phyloP scores from a whole-genome alignment of 2,888 invertebrate species.

The Listrodromus nycthemerus region DNA sequence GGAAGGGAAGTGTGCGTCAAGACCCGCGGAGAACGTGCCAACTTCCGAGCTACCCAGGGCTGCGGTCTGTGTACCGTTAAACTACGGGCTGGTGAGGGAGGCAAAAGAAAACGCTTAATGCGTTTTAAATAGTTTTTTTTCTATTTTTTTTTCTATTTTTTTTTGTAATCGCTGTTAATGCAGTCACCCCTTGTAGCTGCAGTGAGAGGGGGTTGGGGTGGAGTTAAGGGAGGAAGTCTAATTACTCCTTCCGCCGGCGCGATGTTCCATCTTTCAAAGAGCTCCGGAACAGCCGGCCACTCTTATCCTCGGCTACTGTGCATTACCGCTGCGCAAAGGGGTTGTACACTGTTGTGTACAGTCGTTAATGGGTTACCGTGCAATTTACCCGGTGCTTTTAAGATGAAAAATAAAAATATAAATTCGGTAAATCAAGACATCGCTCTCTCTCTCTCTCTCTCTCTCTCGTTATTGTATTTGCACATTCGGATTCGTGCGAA shows the following conservation, averaged over 20 bases:
- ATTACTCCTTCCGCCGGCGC: slow-evolving; percentile 59
- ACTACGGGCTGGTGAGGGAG: slow-evolving; percentile 29
- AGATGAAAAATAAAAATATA: neutral
- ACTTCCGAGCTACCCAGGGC: slow-evolving; percentile 6
- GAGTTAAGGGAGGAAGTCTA: slow-evolving; percentile 52
- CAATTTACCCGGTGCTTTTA: neutral
- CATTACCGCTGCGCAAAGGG: neutral
- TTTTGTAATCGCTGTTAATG: slow-evolving; percentile 65
- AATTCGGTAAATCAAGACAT: neutral
- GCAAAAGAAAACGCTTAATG: slow-evolving; percentile 61
- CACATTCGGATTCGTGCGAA: neutral
- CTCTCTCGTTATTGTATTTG: neutral
- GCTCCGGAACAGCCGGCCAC: slow-evolving; percentile 49
- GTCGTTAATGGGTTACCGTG: neutral
- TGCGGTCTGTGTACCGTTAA: slow-evolving; percentile 13
- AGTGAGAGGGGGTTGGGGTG: slow-evolving; percentile 1
- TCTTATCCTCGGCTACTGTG: neutral
- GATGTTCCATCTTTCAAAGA: slow-evolving; percentile 59
- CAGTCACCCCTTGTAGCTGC: slow-evolving; percentile 62
- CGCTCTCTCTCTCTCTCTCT: neutral
- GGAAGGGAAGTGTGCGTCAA: slow-evolving; percentile 18
- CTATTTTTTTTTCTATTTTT: slow-evolving; percentile 43
- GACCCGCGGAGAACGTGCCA: slow-evolving; percentile 35
- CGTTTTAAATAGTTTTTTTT: slow-evolving; percentile 59
- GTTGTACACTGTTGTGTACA: slow-evolving; percentile 1